Evolutionary conservation across 1,140 invertebrate genomes (phyloP).

Genomic region (Helicoverpa armigera): DNA sequence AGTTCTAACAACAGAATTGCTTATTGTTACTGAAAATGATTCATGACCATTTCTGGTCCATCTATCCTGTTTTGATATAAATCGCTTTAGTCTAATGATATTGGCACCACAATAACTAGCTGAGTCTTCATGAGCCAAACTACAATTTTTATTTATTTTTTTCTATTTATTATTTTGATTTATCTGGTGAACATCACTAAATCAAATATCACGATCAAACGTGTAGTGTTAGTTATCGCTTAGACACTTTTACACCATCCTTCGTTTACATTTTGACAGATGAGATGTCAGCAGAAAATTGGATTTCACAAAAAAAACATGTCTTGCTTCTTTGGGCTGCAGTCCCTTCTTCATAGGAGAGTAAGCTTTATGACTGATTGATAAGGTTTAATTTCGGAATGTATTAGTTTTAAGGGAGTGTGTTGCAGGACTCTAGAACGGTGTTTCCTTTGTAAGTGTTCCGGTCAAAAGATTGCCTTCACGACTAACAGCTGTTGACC

Average conservation of each 20-base stretch:
- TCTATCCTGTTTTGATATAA: constrained; percentile 5
- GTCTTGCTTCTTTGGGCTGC: constrained; percentile 64
- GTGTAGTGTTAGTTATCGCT: constrained; percentile 8
- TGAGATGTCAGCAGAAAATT: constrained; percentile 86
- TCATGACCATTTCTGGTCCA: constrained; percentile 8
- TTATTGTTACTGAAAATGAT: constrained; percentile 34
- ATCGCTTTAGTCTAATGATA: not conserved
- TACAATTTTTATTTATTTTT: not conserved
- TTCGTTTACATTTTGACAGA: constrained; percentile 77
- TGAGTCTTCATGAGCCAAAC: too few species aligned
- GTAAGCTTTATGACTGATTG: constrained; percentile 27
- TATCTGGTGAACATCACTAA: constrained; percentile 24
- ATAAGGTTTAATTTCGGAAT: constrained; percentile 38
- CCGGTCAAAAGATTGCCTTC: constrained; percentile 56
- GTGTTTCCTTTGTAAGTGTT: constrained; percentile 59
- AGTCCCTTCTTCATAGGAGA: constrained; percentile 33
- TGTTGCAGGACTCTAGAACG: constrained; percentile 45
- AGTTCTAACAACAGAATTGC: constrained; percentile 26
- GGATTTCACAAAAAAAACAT: constrained; percentile 86
- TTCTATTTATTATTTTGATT: not conserved
- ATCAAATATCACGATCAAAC: constrained; percentile 26
- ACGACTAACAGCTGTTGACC: constrained; percentile 60
- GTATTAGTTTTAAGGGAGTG: constrained; percentile 4
- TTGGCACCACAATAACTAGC: too few species aligned
- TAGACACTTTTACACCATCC: constrained; percentile 48